Conservation (phyloP, 2,888 invertebrate genomes). For the Priapulus caudatus region DNA sequence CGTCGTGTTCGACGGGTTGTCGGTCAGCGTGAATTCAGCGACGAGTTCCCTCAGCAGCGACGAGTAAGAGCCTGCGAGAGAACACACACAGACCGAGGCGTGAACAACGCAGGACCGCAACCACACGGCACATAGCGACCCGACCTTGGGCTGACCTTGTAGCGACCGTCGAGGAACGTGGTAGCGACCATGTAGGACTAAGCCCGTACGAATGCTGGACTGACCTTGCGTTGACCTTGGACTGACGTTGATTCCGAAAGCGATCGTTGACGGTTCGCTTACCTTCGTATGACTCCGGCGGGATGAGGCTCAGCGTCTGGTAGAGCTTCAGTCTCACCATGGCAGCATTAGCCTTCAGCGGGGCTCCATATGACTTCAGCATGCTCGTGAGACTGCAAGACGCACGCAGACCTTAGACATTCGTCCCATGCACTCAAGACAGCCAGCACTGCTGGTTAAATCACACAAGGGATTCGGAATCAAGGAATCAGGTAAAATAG, state of each 20-base stretch:
- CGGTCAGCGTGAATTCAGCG: slow-evolving; percentile 85
- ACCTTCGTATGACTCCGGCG: slow-evolving; percentile 68
- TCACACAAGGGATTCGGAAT: no score
- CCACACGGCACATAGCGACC: no score
- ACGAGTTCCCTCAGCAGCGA: slow-evolving; percentile 75
- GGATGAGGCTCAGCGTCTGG: slow-evolving; percentile 65
- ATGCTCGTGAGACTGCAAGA: slow-evolving; percentile 33
- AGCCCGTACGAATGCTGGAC: background rate
- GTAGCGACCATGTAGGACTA: background rate
- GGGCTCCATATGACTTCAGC: slow-evolving; percentile 37
- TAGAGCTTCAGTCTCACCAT: slow-evolving; percentile 84
- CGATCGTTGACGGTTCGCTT: slow-evolving; percentile 22
- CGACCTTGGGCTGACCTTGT: no score
- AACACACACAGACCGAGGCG: no score
- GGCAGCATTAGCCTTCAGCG: slow-evolving; percentile 84
- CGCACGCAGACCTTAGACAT: no score
- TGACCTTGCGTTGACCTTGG: background rate
- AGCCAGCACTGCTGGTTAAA: no score
- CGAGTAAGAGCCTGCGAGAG: slow-evolving; percentile 50
- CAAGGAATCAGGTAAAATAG: no score
- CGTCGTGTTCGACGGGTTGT: slow-evolving; percentile 74
- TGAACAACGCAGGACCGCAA: no score
- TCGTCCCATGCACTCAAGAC: no score
- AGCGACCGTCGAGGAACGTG: background rate
- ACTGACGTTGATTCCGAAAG: background rate